These are phyloP conservation scores for Harpegnathos saltator DNA, from an alignment of 1,140 invertebrate genomes.

Conservation along the genomic window DNA sequence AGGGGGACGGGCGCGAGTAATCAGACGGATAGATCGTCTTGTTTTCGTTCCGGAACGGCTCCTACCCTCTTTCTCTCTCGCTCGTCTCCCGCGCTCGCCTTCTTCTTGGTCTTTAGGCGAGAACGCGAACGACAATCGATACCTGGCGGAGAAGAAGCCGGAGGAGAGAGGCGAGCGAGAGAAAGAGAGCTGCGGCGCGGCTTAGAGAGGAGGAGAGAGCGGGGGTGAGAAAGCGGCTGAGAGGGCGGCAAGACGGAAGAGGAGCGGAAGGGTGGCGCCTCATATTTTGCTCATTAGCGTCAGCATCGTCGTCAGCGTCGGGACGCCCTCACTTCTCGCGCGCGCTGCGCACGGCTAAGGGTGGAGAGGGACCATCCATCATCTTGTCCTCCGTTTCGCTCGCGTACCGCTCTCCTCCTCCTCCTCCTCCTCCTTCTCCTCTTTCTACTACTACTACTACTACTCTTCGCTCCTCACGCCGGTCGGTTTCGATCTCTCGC, in stretches of 20 bases:
- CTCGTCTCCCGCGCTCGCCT: constrained; percentile 30
- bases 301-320: constrained; percentile 83
- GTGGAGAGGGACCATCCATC: constrained; percentile 83
- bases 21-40: constrained; percentile 69
- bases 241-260: constrained; percentile 57
- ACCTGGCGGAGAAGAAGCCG: constrained; percentile 68
- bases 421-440: constrained; percentile 40
- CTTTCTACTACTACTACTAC: constrained; percentile 51
- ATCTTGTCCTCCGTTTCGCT: constrained; percentile 82
- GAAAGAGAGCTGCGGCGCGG: constrained; percentile 60
- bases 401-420: constrained; percentile 68
- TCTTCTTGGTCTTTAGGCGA: constrained; percentile 72
- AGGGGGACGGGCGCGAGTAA: constrained; percentile 56
- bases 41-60: constrained; percentile 66
- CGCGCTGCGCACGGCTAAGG: constrained; percentile 72
- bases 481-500: constrained; percentile 56
- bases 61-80: constrained; percentile 26
- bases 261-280: constrained; percentile 79
- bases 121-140: constrained; percentile 81
- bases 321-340: constrained; percentile 81
- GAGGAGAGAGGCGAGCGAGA: constrained; percentile 59
- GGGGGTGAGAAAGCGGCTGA: constrained; percentile 44
- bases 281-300: constrained; percentile 86
- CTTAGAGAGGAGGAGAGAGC: constrained; percentile 42
- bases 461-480: constrained; percentile 28